A percentile compares a stretch with the other conserved stretches of the same genome.
Conservation (phyloP, 2,797 vertebrate genomes). For the Muraenolepis orangiensis region DNA sequence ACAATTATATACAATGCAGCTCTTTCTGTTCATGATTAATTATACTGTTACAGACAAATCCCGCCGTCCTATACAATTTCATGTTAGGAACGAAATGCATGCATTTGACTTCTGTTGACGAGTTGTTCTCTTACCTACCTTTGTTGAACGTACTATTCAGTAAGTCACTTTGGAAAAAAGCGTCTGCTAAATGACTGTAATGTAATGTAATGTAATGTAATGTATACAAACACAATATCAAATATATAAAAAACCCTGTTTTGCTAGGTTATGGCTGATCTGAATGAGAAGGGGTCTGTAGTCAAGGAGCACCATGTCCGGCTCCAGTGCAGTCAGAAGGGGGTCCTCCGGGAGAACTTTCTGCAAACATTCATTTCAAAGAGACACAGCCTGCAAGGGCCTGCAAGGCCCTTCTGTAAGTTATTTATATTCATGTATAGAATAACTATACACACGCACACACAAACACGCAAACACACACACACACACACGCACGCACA, state of each 20-base stretch:
- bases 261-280: conserved; percentile 70
- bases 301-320: conserved; percentile 53
- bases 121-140: too few species aligned
- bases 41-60: background rate
- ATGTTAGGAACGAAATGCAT: too few species aligned
- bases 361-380: conserved; percentile 68
- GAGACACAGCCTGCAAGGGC: conserved; percentile 77
- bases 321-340: conserved; percentile 74
- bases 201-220: too few species aligned
- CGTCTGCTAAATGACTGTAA: too few species aligned
- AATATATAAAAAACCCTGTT: background rate
- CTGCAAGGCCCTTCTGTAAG: conserved; percentile 63
- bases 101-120: too few species aligned
- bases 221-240: background rate
- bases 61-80: background rate
- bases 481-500: background rate
- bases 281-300: conserved; percentile 60
- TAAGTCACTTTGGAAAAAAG: too few species aligned
- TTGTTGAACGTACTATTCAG: too few species aligned
- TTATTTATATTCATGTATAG: background rate
- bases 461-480: background rate
- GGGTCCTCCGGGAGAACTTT: conserved; percentile 74
- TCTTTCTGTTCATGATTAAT: background rate
- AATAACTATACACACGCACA: background rate
- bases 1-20: background rate